These are phyloP conservation scores for Hapalemur alaotrensis DNA, from an alignment of 2,797 vertebrate genomes.

Conservation along the genomic window DNA sequence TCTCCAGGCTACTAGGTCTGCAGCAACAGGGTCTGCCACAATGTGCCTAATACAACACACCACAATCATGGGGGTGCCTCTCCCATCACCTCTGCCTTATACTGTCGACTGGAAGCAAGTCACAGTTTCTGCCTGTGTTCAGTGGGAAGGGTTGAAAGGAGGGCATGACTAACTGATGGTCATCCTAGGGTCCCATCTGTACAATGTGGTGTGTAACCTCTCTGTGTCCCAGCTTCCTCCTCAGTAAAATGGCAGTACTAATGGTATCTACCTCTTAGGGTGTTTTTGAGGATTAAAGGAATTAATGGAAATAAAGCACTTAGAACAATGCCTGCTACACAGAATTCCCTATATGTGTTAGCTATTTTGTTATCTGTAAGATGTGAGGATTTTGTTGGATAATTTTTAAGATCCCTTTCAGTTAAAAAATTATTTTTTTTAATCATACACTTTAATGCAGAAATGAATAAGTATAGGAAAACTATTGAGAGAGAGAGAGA, in stretches of 20 bases:
- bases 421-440: neutral
- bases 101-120: neutral
- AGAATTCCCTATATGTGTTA: neutral
- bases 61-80: neutral
- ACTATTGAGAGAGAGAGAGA: neutral
- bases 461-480: neutral
- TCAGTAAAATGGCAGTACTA: neutral
- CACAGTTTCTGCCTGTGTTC: neutral
- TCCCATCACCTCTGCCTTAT: neutral
- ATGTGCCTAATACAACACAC: neutral
- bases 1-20: neutral
- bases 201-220: neutral
- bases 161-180: neutral
- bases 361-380: neutral
- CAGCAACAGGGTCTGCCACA: too few relatives aligned
- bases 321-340: neutral
- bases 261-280: neutral
- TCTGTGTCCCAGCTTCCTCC: neutral
- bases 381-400: neutral
- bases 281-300: slow-evolving; percentile 21
- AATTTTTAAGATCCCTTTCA: neutral
- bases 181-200: neutral
- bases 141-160: neutral
- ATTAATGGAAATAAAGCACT: neutral
- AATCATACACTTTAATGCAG: neutral